A percentile compares a stretch with the other conserved stretches of the same genome.
These are phyloP conservation scores for Triplophysa bombifrons DNA, from an alignment of 2,797 vertebrate species.

Conservation along the genomic window DNA sequence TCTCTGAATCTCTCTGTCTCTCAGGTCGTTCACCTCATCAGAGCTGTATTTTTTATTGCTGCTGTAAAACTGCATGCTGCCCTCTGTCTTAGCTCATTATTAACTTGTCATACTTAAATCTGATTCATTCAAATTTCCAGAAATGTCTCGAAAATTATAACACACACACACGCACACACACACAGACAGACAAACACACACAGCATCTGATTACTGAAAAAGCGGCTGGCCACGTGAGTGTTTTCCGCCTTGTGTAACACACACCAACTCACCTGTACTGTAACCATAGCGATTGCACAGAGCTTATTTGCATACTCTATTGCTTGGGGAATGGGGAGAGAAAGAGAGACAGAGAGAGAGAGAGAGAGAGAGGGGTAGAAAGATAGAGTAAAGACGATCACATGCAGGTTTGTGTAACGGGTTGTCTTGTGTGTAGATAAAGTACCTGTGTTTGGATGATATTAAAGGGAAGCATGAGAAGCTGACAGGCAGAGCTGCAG, in stretches of 20 bases:
- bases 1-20: constrained; percentile 4
- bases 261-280: constrained; percentile 63
- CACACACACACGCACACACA: not conserved
- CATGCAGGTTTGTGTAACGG: not conserved
- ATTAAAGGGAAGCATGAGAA: not conserved
- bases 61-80: constrained; percentile 41
- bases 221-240: constrained; percentile 12
- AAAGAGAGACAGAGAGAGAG: not conserved
- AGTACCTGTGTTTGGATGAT: not conserved
- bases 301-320: constrained; percentile 67
- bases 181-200: constrained; percentile 34
- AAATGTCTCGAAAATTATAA: constrained; percentile 4
- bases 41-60: constrained; percentile 35
- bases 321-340: not conserved
- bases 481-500: not conserved
- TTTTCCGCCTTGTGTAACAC: constrained; percentile 60
- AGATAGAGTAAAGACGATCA: constrained; percentile 28
- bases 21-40: not conserved
- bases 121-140: constrained; percentile 16
- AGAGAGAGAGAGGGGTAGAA: not conserved
- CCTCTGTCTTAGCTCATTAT: constrained; percentile 43
- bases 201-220: constrained; percentile 12
- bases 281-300: constrained; percentile 47
- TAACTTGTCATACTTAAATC: constrained; percentile 36
- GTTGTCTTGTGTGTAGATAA: not conserved